phyloP scores from a whole-genome alignment of 2,888 invertebrate species.

The Chironomus riparius region DNA sequence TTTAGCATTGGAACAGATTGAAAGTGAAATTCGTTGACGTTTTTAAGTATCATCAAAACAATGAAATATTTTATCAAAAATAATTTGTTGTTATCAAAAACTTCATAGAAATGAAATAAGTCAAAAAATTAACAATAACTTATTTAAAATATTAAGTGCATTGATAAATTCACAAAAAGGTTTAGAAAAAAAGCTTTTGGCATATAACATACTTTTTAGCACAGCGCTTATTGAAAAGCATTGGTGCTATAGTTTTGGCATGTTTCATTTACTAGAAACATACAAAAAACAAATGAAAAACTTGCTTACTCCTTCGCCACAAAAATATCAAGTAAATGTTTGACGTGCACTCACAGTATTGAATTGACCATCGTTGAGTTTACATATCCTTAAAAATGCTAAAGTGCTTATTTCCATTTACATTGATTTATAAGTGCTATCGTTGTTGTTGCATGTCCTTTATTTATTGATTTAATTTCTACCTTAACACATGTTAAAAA shows the following conservation, averaged over 20 bases:
- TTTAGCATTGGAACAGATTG: not conserved
- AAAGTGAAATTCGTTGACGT: not conserved
- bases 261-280: no score
- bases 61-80: no score
- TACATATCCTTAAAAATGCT: constrained; percentile 11
- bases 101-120: no score
- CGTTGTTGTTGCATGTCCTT: not conserved
- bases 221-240: not conserved
- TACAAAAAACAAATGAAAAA: not conserved
- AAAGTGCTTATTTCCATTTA: not conserved
- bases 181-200: not conserved
- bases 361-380: constrained; percentile 24
- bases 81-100: no score
- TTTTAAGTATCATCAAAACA: not conserved
- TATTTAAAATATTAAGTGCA: no score
- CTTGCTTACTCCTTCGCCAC: constrained; percentile 19
- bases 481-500: not conserved
- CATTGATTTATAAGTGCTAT: not conserved
- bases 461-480: not conserved
- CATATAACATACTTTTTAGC: not conserved
- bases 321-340: constrained; percentile 12
- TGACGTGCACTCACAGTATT: constrained; percentile 12
- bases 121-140: no score
- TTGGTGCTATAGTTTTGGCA: not conserved
- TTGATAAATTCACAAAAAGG: not conserved